Evolutionary conservation across 1,140 invertebrate species (phyloP).

Genomic region (Amphibalanus amphitrite): DNA sequence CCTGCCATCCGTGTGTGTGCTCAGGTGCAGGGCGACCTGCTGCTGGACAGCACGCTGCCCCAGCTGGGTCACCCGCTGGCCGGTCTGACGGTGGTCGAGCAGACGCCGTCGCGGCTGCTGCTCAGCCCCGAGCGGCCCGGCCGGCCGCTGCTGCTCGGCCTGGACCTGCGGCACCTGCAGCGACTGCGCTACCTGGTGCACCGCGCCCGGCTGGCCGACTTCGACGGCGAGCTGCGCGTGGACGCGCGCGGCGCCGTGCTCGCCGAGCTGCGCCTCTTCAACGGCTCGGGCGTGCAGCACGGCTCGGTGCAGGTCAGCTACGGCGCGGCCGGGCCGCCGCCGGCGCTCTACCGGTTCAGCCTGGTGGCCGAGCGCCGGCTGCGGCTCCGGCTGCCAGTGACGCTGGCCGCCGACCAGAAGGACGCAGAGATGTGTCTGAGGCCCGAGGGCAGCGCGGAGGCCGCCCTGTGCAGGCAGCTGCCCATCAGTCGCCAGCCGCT

Average conservation of each 20-base stretch:
- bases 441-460: background rate
- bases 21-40: background rate
- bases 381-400: background rate
- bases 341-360: background rate
- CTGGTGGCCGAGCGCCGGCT: background rate
- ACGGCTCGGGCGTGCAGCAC: conserved; percentile 2
- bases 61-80: background rate
- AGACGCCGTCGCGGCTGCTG: background rate
- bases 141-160: background rate
- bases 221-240: background rate
- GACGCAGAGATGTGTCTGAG: background rate
- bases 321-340: background rate
- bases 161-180: background rate
- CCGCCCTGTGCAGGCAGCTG: background rate
- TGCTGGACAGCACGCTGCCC: background rate
- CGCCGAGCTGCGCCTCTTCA: background rate
- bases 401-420: background rate
- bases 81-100: background rate
- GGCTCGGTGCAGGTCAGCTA: background rate
- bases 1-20: background rate
- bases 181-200: background rate
- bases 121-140: background rate
- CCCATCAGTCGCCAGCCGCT: background rate
- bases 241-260: background rate
- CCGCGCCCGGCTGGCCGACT: background rate